Evolutionary conservation across 1,140 invertebrate species (phyloP), one percentile per base, ranked within the genome.

Genomic region (Zaprionus tsacasi): DNA sequence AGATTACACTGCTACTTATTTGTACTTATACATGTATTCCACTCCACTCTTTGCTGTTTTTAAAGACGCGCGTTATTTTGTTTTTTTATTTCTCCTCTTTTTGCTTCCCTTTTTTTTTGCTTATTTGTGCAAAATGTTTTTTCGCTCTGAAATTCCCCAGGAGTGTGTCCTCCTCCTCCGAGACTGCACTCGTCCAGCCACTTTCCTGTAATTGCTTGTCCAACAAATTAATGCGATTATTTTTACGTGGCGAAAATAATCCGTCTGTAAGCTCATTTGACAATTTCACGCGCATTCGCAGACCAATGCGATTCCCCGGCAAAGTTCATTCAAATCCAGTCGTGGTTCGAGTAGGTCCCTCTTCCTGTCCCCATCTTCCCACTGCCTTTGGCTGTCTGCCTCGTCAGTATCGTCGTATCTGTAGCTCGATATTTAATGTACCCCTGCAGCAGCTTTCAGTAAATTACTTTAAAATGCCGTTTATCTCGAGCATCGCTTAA

Each of bases 201-300:
- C 27, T 70, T 54, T 66, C 61, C 54, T 80, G 78, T 80, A 78
- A 80, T 80, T 80, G 78, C 76, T 77, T 80, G 78, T 78, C 76
- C 71, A 66, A 80, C 78, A 80, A 80, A 80, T 80, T 80, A 80
- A 80, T 80, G 76, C 78, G 78, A 78, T 80, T 80, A 80, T 80
- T 78, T 80, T 78, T 80, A 78, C 78, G 78, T 78, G 76, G 78
- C 72, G 76, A 78, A 80, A 78, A 71, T 80, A 80, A 80, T 78
- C 76, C 76, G 57, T 64, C 58, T 70, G 76, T 80, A 80, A 78
- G 78, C 78, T 69, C 71, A 78, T 78, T 80, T 80, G 75, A 80
- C 78, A 80, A 71, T 75, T 80, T 78, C 63, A 75, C 78, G 78
- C 78, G 78, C 63, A 75, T 61, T 78, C 75, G 56, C 63, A 55